phyloP scores from a whole-genome alignment of 2,797 vertebrate genomes.

The Characodon lateralis region DNA sequence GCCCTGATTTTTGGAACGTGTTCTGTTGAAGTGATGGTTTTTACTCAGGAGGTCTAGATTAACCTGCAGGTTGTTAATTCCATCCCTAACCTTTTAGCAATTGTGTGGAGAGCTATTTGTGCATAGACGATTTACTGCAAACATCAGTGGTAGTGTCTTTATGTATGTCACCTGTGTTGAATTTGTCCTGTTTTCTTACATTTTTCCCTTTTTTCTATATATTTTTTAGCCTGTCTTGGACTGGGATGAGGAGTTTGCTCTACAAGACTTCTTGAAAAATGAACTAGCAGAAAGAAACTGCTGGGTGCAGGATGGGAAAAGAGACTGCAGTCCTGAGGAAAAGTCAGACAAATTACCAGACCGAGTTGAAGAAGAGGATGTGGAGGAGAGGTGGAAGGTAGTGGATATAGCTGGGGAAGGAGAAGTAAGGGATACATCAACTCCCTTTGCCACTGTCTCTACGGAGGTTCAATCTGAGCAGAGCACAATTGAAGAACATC shows the following conservation, averaged over 20 bases:
- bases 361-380: constrained; percentile 53
- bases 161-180: neutral
- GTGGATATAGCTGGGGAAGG: constrained; percentile 50
- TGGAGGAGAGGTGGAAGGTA: constrained; percentile 62
- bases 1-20: neutral
- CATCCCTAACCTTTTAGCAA: too few relatives aligned
- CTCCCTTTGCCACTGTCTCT: constrained; percentile 43
- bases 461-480: constrained; percentile 26
- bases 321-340: constrained; percentile 6
- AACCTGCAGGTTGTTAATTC: neutral
- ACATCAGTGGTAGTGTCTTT: neutral
- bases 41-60: neutral
- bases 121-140: neutral
- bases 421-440: constrained; percentile 58
- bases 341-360: constrained; percentile 6
- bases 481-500: constrained; percentile 11
- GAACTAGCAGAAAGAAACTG: constrained; percentile 54
- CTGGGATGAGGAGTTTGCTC: constrained; percentile 78
- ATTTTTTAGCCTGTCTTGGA: constrained; percentile 65
- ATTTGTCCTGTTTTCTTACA: constrained; percentile 2
- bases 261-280: constrained; percentile 73
- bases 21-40: neutral
- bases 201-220: neutral
- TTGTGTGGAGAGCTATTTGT: neutral
- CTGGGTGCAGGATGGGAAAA: constrained; percentile 13